Percentiles rank a stretch among this genome's conserved stretches.
Evolutionary conservation across 2,888 invertebrate species (phyloP).

Genomic region (Reticulitermes lucifugus): DNA sequence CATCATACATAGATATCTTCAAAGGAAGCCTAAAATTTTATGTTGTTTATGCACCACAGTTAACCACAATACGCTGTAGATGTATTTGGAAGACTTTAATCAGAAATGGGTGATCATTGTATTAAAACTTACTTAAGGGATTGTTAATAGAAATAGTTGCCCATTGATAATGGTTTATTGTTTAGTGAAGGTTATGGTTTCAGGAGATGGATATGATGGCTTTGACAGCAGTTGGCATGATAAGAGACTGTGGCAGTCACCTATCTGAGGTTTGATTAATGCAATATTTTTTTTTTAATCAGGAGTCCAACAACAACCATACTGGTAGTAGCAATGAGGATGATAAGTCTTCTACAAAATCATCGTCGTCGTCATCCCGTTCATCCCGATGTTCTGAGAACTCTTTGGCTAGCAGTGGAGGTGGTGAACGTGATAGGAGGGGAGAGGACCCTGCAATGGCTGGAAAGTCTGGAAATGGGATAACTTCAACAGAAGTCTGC

Average conservation of each 20-base stretch:
- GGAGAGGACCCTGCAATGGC: background rate
- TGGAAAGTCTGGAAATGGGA: constrained; percentile 5
- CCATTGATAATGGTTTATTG: too few species aligned
- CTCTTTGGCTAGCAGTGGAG: constrained; percentile 1
- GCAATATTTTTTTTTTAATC: constrained; percentile 44
- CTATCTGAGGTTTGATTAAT: constrained; percentile 45
- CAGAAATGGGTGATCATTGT: background rate
- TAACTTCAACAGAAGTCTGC: background rate
- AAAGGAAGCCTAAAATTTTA: too few species aligned
- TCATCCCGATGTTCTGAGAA: constrained; percentile 13
- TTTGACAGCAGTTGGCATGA: constrained; percentile 25
- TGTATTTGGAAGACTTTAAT: background rate
- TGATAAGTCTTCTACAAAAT: constrained; percentile 15
- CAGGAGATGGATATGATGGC: constrained; percentile 10
- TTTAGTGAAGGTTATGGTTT: too few species aligned
- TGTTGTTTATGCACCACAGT: too few species aligned
- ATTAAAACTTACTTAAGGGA: background rate
- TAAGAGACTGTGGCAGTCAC: background rate
- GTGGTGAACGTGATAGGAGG: background rate
- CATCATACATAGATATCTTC: too few species aligned
- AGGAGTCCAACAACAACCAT: constrained; percentile 51
- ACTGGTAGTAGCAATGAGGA: constrained; percentile 41
- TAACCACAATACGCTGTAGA: too few species aligned
- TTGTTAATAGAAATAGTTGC: too few species aligned
- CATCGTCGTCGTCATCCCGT: background rate